These are phyloP conservation scores for Vanacampus margaritifer DNA, from an alignment of 2,113 vertebrate genomes.

Conservation along the genomic window DNA sequence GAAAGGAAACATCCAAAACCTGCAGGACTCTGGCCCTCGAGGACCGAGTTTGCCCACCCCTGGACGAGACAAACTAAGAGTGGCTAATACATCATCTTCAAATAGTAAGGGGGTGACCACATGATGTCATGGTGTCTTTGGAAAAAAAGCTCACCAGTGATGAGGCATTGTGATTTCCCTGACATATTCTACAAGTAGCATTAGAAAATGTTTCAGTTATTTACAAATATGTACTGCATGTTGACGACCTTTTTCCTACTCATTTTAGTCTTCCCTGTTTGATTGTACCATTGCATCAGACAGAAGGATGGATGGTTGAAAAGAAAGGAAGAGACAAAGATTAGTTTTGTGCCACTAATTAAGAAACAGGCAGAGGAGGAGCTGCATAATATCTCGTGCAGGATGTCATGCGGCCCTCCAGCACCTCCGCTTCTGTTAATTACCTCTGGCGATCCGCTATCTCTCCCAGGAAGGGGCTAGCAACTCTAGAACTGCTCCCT, in stretches of 20 bases:
- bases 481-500: conserved; percentile 44
- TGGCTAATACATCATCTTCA: too few relatives aligned
- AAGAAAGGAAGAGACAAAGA: conserved; percentile 47
- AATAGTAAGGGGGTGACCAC: too few relatives aligned
- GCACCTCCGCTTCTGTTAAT: conserved; percentile 58
- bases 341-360: conserved; percentile 68
- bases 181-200: too few relatives aligned
- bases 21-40: too few relatives aligned
- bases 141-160: too few relatives aligned
- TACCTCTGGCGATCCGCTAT: conserved; percentile 49
- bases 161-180: too few relatives aligned
- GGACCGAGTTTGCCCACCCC: too few relatives aligned
- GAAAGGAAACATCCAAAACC: too few relatives aligned
- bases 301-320: conserved; percentile 49
- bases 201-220: too few relatives aligned
- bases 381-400: conserved; percentile 44
- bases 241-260: conserved; percentile 6
- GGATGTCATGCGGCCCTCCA: conserved; percentile 52
- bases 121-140: too few relatives aligned
- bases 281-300: conserved; percentile 43
- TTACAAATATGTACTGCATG: too few relatives aligned
- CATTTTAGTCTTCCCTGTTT: conserved; percentile 46
- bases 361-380: conserved; percentile 58
- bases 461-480: conserved; percentile 48
- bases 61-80: too few relatives aligned